These are phyloP conservation scores for Odobenus rosmarus DNA, from an alignment of 2,113 vertebrate species.

Conservation along the genomic window DNA sequence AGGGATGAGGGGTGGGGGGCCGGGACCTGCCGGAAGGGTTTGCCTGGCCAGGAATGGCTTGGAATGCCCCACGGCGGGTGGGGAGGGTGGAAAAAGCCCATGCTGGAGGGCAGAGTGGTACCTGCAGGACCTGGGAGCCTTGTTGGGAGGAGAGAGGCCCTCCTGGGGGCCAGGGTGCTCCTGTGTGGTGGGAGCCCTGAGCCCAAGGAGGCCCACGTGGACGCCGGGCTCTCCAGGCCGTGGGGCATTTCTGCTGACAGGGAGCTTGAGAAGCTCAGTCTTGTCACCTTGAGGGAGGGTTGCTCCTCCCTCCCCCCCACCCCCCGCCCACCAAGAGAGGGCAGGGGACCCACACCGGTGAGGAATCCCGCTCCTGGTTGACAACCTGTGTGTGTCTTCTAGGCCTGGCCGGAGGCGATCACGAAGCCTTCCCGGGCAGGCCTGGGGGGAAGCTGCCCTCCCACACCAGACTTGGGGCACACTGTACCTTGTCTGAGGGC, in stretches of 20 bases:
- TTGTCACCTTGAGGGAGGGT: rapidly evolving
- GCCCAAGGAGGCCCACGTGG: background rate
- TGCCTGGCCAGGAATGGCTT: background rate
- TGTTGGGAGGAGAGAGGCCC: background rate
- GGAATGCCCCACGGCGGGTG: background rate
- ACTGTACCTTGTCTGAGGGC: background rate
- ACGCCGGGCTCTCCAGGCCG: rapidly evolving
- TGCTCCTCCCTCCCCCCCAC: no score
- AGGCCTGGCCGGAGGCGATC: rapidly evolving
- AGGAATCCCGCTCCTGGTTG: background rate
- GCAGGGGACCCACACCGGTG: background rate
- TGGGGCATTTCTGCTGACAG: rapidly evolving
- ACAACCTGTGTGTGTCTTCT: background rate
- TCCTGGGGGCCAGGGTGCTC: background rate
- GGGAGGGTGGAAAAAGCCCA: background rate
- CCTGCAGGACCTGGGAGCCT: background rate
- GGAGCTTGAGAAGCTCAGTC: background rate
- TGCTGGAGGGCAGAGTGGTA: no score
- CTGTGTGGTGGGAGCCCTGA: rapidly evolving
- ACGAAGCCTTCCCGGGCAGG: background rate
- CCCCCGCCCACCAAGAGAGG: background rate
- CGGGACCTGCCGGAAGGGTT: background rate
- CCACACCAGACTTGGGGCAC: background rate
- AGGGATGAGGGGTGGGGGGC: rapidly evolving
- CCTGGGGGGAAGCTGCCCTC: background rate